Evolutionary conservation across 2,888 invertebrate species (phyloP).

Genomic region (Drosophila melanocephala): DNA sequence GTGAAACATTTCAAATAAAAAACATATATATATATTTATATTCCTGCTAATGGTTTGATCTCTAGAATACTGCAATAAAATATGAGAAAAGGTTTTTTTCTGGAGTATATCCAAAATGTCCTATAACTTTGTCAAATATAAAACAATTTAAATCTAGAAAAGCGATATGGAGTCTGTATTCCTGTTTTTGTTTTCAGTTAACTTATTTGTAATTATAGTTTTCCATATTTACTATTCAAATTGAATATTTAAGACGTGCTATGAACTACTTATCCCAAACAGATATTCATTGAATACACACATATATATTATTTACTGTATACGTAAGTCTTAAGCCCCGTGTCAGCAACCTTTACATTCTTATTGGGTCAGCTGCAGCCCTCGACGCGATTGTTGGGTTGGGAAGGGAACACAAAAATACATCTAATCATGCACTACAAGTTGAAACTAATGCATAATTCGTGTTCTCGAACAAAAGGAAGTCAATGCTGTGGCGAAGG

Average conservation of each 20-base stretch:
- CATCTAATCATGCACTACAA: conserved; percentile 69
- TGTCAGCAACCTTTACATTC: conserved; percentile 2
- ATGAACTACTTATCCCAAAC: conserved; percentile 2
- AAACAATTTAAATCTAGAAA: background rate
- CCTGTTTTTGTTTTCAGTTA: background rate
- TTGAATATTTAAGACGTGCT: conserved; percentile 2
- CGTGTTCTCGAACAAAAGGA: conserved; percentile 56
- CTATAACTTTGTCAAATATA: background rate
- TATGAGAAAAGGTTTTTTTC: background rate
- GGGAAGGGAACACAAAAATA: conserved; percentile 12
- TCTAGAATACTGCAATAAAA: background rate
- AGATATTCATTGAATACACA: conserved; percentile 14
- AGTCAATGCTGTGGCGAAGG: conserved; percentile 40
- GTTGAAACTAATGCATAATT: conserved; percentile 77
- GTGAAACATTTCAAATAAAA: background rate
- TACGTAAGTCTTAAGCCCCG: conserved; percentile 4
- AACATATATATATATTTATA: background rate
- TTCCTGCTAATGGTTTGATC: background rate
- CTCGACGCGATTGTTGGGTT: conserved; percentile 19
- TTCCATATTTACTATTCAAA: background rate
- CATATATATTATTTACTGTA: conserved; percentile 1
- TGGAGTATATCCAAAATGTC: background rate
- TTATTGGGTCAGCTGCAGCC: conserved; percentile 53
- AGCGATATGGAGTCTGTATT: background rate
- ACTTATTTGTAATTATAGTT: background rate